A percentile compares a stretch with the other conserved stretches of the same genome.
Evolutionary conservation across 2,888 invertebrate species (phyloP).

Genomic region (Ectropis crepuscularia): DNA sequence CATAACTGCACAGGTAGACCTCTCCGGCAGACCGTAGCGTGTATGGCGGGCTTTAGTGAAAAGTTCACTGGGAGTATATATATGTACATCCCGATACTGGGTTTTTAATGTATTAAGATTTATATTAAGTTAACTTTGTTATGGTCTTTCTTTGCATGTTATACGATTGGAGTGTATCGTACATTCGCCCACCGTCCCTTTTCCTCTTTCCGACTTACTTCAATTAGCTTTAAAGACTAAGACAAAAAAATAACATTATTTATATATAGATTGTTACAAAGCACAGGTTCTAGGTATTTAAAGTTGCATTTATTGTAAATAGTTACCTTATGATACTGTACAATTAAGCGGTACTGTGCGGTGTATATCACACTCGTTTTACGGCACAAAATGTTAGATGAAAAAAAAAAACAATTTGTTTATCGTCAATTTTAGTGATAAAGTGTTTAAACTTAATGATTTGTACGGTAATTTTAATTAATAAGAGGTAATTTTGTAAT

Average conservation of each 20-base stretch:
- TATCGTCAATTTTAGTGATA: slow-evolving; percentile 82
- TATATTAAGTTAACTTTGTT: no score
- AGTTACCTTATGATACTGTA: slow-evolving; percentile 69
- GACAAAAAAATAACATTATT: slow-evolving; percentile 67
- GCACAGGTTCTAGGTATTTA: slow-evolving; percentile 82
- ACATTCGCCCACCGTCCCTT: slow-evolving; percentile 84
- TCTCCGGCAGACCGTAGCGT: no score
- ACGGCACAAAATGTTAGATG: slow-evolving; percentile 81
- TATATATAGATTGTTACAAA: slow-evolving; percentile 84
- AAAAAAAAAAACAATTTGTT: slow-evolving; percentile 73
- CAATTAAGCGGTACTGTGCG: slow-evolving; percentile 74
- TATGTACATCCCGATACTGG: no score
- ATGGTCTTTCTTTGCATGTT: slow-evolving; percentile 55
- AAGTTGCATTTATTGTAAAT: slow-evolving; percentile 84
- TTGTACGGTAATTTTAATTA: slow-evolving; percentile 65
- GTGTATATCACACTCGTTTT: slow-evolving; percentile 83
- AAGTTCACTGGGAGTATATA: no score
- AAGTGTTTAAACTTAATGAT: slow-evolving; percentile 65
- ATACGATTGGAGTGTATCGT: slow-evolving; percentile 70
- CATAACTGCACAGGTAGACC: no score
- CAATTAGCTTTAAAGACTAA: slow-evolving; percentile 78
- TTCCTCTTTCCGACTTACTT: slow-evolving; percentile 79
- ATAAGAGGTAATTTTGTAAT: slow-evolving; percentile 46
- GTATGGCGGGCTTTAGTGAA: no score
- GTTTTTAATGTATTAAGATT: no score